These are phyloP conservation scores for Strigamia maritima DNA, from an alignment of 2,888 invertebrate genomes.

Conservation along the genomic window DNA sequence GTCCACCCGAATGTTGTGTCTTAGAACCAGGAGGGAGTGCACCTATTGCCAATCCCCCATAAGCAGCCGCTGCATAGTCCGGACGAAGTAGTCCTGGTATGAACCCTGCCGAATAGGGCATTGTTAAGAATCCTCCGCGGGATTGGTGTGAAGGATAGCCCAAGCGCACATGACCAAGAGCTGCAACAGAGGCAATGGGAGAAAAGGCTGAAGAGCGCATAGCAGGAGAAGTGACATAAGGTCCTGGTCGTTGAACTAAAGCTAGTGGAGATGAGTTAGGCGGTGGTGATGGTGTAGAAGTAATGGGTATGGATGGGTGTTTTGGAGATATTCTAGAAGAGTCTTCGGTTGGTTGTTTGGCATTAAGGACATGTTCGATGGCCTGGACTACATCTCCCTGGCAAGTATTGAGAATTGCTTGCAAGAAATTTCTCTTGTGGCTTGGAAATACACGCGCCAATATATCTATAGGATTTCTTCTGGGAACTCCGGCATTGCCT, in stretches of 20 bases:
- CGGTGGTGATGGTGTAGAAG: slow-evolving; percentile 35
- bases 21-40: background rate
- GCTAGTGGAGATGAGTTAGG: slow-evolving; percentile 10
- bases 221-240: slow-evolving; percentile 10
- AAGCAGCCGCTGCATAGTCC: slow-evolving; percentile 38
- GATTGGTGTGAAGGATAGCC: slow-evolving; percentile 34
- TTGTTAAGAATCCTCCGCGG: slow-evolving; percentile 37
- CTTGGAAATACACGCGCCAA: slow-evolving; percentile 85
- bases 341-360: background rate
- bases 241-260: slow-evolving; percentile 37
- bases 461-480: slow-evolving; percentile 69
- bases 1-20: background rate
- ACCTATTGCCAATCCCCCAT: slow-evolving; percentile 22
- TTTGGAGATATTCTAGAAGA: background rate
- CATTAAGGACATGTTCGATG: slow-evolving; percentile 73
- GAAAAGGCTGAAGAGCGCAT: slow-evolving; percentile 48
- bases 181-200: slow-evolving; percentile 40
- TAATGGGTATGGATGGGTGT: slow-evolving; percentile 2
- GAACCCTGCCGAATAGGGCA: slow-evolving; percentile 41
- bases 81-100: slow-evolving; percentile 40
- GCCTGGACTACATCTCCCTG: slow-evolving; percentile 87
- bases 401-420: slow-evolving; percentile 75
- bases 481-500: slow-evolving; percentile 26
- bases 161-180: slow-evolving; percentile 39
- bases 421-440: slow-evolving; percentile 79